Conservation (phyloP, 2,113 vertebrate genomes). For the Apteryx owenii region DNA sequence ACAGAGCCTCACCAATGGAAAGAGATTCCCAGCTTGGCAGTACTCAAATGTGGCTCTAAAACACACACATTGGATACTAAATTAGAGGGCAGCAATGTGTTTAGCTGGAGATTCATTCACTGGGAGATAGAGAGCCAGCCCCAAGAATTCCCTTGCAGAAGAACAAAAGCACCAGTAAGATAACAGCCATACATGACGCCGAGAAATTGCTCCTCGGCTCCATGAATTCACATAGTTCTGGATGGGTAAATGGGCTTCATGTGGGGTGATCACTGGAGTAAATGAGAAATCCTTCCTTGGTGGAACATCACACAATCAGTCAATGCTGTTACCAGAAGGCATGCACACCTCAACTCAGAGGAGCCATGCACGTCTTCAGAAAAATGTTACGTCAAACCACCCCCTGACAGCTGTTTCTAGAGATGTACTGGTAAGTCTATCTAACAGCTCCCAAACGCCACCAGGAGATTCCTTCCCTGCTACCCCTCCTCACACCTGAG, state of each 20-base stretch:
- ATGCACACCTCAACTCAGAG: not conserved
- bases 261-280: not conserved
- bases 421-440: not conserved
- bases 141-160: not conserved
- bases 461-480: not conserved
- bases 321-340: accelerated
- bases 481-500: not conserved
- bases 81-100: not conserved
- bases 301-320: accelerated
- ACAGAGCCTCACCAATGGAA: not conserved
- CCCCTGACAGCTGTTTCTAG: not conserved
- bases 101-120: not conserved
- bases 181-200: accelerated
- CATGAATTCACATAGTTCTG: not conserved
- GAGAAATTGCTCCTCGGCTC: not conserved
- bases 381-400: not conserved
- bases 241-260: accelerated
- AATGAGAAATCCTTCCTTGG: not conserved
- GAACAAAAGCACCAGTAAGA: not conserved
- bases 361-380: not conserved
- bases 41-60: not conserved
- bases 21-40: not conserved
- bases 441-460: not conserved
- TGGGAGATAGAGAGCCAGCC: not conserved
- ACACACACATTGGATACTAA: not conserved